These are phyloP conservation scores for Apocheima hispidaria DNA, from an alignment of 2,888 invertebrate genomes.

Conservation along the genomic window DNA sequence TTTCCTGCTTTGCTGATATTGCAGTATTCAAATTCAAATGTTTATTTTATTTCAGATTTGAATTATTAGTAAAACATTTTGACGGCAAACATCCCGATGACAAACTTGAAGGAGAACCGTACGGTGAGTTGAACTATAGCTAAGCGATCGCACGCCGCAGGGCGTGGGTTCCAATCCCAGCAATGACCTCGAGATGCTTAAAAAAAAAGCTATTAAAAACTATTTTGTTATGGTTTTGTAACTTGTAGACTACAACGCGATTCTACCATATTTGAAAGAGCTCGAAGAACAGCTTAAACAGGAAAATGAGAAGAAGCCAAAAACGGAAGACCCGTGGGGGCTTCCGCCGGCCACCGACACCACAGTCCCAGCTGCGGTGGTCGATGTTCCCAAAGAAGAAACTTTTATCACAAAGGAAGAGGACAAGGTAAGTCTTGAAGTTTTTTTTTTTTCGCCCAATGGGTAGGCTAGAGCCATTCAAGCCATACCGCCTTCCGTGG, in stretches of 20 bases:
- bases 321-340: constrained; percentile 40
- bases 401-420: constrained; percentile 9
- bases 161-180: no score
- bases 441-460: background rate
- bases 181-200: background rate
- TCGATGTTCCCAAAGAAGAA: constrained; percentile 30
- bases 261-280: constrained; percentile 77
- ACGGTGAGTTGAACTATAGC: constrained; percentile 64
- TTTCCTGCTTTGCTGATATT: no score
- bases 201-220: background rate
- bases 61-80: constrained; percentile 74
- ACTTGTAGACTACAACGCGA: constrained; percentile 76
- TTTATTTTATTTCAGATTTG: constrained; percentile 73
- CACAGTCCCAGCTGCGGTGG: background rate
- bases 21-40: no score
- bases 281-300: constrained; percentile 68
- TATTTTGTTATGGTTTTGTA: background rate
- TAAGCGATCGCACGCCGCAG: no score
- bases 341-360: constrained; percentile 5
- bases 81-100: constrained; percentile 76
- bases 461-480: no score
- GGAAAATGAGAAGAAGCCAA: constrained; percentile 54
- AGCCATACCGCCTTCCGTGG: no score
- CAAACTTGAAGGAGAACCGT: constrained; percentile 78
- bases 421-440: constrained; percentile 4